Base-by-base conservation (phyloP, 2,113 vertebrate species). In the Channa maculata region DNA sequence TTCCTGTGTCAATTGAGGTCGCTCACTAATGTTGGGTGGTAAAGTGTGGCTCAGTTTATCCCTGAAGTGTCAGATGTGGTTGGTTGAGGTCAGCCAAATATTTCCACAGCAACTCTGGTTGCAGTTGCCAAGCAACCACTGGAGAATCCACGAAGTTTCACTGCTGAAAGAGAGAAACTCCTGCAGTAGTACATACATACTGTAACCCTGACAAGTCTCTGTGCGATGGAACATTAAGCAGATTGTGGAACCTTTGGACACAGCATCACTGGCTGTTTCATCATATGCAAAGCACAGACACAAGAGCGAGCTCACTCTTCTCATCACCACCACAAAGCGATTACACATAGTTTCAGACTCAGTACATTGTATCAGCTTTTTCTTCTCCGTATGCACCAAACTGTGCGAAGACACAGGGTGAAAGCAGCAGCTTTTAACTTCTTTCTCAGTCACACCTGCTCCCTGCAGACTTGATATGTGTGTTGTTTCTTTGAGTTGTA, bases 121-220 rank as follows among this genome's bases (percentile, higher is more conserved):
- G 54, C 68, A 52, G 83, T 82, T 79, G 79, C 72, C 37, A 67
- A 37, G 79, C 73, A 83, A 71, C 72, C 36, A 6, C n/a, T 12
- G 11, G 37, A 67, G 69, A 58, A n/a, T 71, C 48, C 71, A 76
- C 64, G 41, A 73, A 67, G 64, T 65, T 51, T 24, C 24, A 36
- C 36, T 53, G 50, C n/a, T 53, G 12, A 54, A 54, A 71, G 39
- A 4, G 5, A 11, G 12, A 61, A 49, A 43, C 50, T 10, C 34
- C 15, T 65, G 57, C 61, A 62, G 49, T 5, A 24, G 24, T 24
- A 24, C 24, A 1, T 24, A 39, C 36, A 39, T 52, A 51, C 3
- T 41, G 39, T 41, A 5, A 41, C 4, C 4, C 24, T 24, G 39
- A 5, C 24, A 24, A 1, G 39, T 5, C 6, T 41, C 6, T 41